Base-by-base conservation (phyloP, 2,888 invertebrate species). In the Cantharis rustica region DNA sequence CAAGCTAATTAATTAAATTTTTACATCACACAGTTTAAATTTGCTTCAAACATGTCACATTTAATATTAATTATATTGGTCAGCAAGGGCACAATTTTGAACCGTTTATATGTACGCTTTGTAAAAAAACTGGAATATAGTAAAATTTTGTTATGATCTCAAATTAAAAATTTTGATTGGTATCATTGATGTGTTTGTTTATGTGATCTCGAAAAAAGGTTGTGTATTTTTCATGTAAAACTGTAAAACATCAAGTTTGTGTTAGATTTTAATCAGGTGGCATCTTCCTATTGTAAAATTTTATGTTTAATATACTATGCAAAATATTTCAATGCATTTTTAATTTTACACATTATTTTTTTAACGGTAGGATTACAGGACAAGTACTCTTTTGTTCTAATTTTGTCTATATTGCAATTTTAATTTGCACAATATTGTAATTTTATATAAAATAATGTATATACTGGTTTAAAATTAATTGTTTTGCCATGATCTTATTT, bases 231-330 rank as follows among this genome's bases (percentile, higher is more conserved):
- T 10, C 23, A 68, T 68, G n/a, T 27, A 11, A 27, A 27, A 27
- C 26, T 23, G 3, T 26, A 68, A n/a, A 15, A 68, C 9, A 26
- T 23, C 23, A 15, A 10, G 23, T 16, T 68, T 17, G 15, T 66
- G 17, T 66, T 17, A 66, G 26, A 68, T 68, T 68, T 68, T 27
- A 68, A 26, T 9, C 15, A 26, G 27, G 15, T 68, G 68, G 16
- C 68, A 26, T 68, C 68, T 68, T 68, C 68, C 68, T 68, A 27
- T 27, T 68, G 16, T 68, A 66, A 66, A 66, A 66, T 63, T 63
- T 17, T 66, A 66, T 23, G 17, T 66, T 66, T n/a, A 17, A 66
- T 23, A 17, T 64, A 66, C 23, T 66, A 66, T 16, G 17, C 66
- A 20, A n/a, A 47, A n/a, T 47, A n/a, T 0, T n/a, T 47, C 3